Conservation (phyloP, 1,140 invertebrate species). For the Pristionchus pacificus region DNA sequence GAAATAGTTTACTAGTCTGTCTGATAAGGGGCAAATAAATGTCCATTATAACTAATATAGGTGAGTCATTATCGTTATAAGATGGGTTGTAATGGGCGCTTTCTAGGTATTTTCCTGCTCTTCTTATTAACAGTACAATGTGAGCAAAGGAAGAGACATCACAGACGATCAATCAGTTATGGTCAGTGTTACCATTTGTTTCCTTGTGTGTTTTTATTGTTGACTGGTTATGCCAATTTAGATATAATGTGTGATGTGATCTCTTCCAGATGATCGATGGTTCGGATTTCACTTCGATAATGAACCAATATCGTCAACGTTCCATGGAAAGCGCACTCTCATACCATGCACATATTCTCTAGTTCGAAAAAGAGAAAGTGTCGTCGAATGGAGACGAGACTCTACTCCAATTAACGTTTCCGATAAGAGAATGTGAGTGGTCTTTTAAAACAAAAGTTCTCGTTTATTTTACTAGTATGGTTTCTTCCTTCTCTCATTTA, state of each 20-base stretch:
- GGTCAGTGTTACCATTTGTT: constrained; percentile 12
- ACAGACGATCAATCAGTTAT: constrained; percentile 6
- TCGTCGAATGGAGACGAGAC: not conserved
- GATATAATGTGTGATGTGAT: too few relatives aligned
- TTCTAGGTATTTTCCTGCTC: too few relatives aligned
- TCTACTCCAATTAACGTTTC: not conserved
- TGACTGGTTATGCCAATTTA: too few relatives aligned
- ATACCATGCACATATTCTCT: not conserved
- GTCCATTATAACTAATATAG: too few relatives aligned
- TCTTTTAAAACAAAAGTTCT: not conserved
- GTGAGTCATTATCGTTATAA: too few relatives aligned
- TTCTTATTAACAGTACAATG: too few relatives aligned
- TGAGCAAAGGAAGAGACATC: constrained; percentile 9
- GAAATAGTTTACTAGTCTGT: too few relatives aligned
- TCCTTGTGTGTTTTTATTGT: too few relatives aligned
- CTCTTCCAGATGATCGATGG: not conserved
- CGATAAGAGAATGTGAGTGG: constrained; percentile 13
- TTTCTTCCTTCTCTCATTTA: constrained; percentile 3
- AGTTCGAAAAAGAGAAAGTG: not conserved
- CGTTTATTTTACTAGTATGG: constrained; percentile 7
- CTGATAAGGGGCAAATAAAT: too few relatives aligned
- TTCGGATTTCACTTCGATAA: not conserved
- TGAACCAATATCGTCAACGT: not conserved
- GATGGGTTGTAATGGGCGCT: too few relatives aligned
- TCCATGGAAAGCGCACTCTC: not conserved